A percentile compares a stretch with the other conserved stretches of the same genome.
Evolutionary conservation across 2,113 vertebrate genomes (phyloP).

Genomic region (Ctenomys sociabilis): DNA sequence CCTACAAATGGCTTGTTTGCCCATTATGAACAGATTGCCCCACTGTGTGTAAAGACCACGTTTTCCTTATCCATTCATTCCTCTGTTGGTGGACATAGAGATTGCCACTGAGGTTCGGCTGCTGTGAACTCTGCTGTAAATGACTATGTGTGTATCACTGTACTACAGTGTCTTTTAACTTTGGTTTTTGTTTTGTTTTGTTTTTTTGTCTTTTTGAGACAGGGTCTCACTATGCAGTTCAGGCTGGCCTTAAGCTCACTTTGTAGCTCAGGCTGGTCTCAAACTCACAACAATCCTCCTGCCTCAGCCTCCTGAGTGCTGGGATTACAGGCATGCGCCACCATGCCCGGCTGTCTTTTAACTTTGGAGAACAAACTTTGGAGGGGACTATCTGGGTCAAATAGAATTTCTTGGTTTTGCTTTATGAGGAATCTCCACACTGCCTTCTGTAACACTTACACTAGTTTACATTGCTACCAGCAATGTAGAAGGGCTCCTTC

Average conservation of each 20-base stretch:
- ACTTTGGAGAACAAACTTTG: neutral
- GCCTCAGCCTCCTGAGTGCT: no score
- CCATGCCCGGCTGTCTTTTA: no score
- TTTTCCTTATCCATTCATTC: neutral
- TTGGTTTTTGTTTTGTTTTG: no score
- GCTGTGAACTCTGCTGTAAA: neutral
- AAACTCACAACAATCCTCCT: no score
- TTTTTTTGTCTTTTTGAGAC: no score
- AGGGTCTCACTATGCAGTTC: no score
- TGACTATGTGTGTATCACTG: neutral
- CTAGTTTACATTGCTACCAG: neutral
- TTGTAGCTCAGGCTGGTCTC: no score
- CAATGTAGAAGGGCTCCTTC: neutral
- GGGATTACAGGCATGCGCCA: no score
- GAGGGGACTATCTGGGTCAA: neutral
- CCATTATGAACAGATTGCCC: neutral
- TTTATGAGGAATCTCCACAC: neutral
- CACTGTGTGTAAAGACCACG: neutral
- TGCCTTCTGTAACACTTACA: neutral
- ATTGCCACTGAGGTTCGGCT: neutral
- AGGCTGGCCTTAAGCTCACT: no score
- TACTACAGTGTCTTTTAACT: neutral
- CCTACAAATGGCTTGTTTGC: neutral
- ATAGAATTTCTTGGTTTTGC: neutral
- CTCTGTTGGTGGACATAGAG: neutral